Conservation (phyloP, 2,113 vertebrate species). For the Illadopsis cleaveri region DNA sequence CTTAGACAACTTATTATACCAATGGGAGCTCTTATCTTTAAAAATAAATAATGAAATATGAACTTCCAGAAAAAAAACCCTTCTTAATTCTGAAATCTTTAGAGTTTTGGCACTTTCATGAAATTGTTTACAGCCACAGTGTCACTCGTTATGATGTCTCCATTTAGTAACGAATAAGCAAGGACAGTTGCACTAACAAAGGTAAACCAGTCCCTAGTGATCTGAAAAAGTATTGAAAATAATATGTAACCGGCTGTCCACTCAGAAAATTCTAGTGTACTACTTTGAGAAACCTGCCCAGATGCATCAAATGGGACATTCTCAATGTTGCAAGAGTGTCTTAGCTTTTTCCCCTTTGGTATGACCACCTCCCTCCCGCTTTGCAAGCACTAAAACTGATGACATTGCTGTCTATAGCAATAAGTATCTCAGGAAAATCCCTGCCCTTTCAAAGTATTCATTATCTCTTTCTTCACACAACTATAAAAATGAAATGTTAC, state of each 20-base stretch:
- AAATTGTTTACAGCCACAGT: not conserved
- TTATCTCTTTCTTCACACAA: not conserved
- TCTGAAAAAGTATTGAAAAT: not conserved
- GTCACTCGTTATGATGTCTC: not conserved
- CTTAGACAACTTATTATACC: not conserved
- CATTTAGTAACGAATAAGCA: not conserved
- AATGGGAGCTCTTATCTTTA: not conserved
- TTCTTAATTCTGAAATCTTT: not conserved
- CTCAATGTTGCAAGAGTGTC: not conserved
- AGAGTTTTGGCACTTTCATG: not conserved
- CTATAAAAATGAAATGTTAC: not conserved
- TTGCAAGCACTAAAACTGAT: not conserved
- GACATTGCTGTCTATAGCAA: not conserved
- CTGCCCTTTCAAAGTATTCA: not conserved
- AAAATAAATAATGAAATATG: not conserved
- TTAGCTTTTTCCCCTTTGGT: not conserved
- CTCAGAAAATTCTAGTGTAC: not conserved
- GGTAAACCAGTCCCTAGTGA: not conserved
- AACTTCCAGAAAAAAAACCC: not conserved
- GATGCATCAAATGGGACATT: not conserved
- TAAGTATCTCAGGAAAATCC: not conserved
- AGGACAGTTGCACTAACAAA: not conserved
- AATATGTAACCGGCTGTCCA: not conserved
- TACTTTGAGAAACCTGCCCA: not conserved
- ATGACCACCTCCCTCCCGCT: not conserved